Evolutionary conservation across 2,888 invertebrate species (phyloP).

Genomic region (Trisateles emortualis): DNA sequence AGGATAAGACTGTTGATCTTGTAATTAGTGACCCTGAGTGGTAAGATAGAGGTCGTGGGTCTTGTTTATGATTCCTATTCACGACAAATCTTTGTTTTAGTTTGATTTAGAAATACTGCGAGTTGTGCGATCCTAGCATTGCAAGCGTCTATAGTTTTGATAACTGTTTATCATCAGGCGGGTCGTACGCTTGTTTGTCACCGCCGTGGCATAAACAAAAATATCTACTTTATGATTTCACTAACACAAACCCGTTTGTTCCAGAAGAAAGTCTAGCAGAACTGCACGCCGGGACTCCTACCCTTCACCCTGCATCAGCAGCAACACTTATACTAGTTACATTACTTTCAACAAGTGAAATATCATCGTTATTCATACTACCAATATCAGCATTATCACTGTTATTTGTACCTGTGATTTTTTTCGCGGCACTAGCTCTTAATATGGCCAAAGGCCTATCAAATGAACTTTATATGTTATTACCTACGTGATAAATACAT

Average conservation of each 20-base stretch:
- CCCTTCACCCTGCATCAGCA: slow-evolving; percentile 61
- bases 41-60: no score
- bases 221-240: no score
- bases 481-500: slow-evolving; percentile 76
- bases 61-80: no score
- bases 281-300: slow-evolving; percentile 72
- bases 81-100: no score
- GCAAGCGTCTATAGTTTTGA: no score
- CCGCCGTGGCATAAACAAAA: no score
- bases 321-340: slow-evolving; percentile 56
- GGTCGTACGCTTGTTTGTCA: no score
- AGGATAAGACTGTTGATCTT: no score
- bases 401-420: slow-evolving; percentile 58
- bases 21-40: no score
- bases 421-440: slow-evolving; percentile 58
- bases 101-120: no score
- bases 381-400: slow-evolving; percentile 45
- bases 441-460: slow-evolving; percentile 57
- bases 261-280: slow-evolving; percentile 85
- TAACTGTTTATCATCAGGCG: no score
- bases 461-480: slow-evolving; percentile 61
- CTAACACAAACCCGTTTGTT: slow-evolving; percentile 71
- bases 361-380: slow-evolving; percentile 52
- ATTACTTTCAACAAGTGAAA: slow-evolving; percentile 48
- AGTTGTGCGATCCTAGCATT: no score